Conservation (phyloP, 2,113 vertebrate species). For the Chamaea fasciata region DNA sequence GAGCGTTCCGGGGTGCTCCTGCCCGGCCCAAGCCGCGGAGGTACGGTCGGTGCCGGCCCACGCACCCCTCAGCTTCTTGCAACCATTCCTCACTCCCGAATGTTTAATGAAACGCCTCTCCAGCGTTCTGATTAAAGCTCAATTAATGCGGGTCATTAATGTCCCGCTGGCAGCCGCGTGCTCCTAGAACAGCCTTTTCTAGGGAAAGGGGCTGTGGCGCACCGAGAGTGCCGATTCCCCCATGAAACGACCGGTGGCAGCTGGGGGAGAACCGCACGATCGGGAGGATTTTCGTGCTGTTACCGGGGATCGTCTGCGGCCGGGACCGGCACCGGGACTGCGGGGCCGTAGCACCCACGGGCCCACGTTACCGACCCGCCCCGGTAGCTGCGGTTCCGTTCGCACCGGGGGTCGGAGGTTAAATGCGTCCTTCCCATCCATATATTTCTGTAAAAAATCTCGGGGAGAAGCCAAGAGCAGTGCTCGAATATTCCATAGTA, state of each 20-base stretch:
- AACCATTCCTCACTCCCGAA: neutral
- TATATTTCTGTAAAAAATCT: neutral
- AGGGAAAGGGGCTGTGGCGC: neutral
- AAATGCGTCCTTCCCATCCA: neutral
- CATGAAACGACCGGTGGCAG: neutral
- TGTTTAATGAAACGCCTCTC: neutral
- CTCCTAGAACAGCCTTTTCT: neutral
- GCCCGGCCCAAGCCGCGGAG: neutral
- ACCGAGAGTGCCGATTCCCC: neutral
- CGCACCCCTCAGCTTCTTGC: neutral
- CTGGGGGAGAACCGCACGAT: neutral
- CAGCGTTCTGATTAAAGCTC: conserved; percentile 16
- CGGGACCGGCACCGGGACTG: neutral
- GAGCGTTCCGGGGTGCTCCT: neutral
- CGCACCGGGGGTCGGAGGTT: neutral
- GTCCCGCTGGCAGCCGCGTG: neutral
- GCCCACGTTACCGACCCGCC: neutral
- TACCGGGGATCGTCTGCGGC: neutral
- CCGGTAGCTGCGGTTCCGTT: neutral
- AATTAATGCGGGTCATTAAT: conserved; percentile 12
- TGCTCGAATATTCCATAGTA: neutral
- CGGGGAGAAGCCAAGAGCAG: neutral
- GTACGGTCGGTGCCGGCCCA: neutral
- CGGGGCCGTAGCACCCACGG: neutral
- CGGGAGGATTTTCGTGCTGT: neutral